These are phyloP conservation scores for Antheraea assamensis DNA, from an alignment of 2,888 invertebrate species.

Conservation along the genomic window DNA sequence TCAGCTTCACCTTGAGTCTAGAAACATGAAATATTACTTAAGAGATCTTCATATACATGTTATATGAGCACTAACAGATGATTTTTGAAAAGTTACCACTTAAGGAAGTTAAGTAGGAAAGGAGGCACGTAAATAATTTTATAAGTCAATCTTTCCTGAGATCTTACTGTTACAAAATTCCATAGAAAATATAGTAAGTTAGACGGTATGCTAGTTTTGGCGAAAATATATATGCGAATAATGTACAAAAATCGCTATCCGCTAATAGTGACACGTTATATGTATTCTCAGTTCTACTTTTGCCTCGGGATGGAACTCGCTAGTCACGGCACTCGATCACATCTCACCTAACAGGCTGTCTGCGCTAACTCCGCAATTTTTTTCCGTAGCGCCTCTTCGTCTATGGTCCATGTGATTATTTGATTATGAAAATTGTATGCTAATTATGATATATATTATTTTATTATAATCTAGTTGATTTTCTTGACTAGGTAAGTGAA, in stretches of 20 bases:
- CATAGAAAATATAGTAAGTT: no score
- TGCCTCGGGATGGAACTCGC: slow-evolving; percentile 43
- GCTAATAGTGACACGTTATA: not conserved
- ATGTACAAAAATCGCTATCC: not conserved
- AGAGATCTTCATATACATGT: no score
- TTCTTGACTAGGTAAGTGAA: no score
- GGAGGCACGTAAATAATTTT: no score
- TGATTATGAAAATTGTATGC: not conserved
- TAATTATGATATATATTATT: not conserved
- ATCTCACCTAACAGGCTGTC: slow-evolving; percentile 65
- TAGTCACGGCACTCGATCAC: slow-evolving; percentile 69
- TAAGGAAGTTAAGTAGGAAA: not conserved
- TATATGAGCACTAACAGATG: no score
- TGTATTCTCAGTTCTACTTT: not conserved
- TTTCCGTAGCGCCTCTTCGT: slow-evolving; percentile 44
- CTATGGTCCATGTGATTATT: slow-evolving; percentile 35
- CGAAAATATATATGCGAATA: no score
- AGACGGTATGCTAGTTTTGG: no score
- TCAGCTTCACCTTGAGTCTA: no score
- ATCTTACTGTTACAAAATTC: no score
- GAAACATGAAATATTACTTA: no score
- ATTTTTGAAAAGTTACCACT: not conserved
- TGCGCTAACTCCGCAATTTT: slow-evolving; percentile 52
- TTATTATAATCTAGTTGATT: not conserved
- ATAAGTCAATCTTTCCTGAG: no score